Evolutionary conservation across 2,113 vertebrate genomes (phyloP).

Genomic region (Ptychochromis oligacanthus): DNA sequence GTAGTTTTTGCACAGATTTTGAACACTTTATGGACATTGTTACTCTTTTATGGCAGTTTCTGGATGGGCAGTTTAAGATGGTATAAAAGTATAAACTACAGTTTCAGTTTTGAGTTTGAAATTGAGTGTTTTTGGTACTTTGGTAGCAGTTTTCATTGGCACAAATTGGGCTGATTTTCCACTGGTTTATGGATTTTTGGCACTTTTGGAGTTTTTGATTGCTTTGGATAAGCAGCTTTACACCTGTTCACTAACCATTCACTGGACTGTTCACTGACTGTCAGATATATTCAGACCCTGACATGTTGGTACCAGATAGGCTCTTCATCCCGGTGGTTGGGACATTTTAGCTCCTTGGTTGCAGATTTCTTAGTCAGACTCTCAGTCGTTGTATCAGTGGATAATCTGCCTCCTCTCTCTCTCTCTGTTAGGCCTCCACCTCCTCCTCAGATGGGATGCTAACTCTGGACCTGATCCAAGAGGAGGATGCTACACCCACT

Average conservation of each 20-base stretch:
- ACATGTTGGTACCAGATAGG: background rate
- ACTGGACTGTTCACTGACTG: no score
- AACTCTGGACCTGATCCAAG: slow-evolving; percentile 95
- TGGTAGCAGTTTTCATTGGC: background rate
- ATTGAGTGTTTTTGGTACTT: fast-evolving
- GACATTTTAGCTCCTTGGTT: background rate
- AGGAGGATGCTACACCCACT: slow-evolving; percentile 81
- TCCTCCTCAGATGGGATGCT: slow-evolving; percentile 92
- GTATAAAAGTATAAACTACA: background rate
- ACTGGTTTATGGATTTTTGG: no score
- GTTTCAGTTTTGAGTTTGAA: background rate
- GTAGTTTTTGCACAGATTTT: background rate
- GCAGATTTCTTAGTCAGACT: background rate
- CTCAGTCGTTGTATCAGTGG: background rate
- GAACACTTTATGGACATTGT: background rate
- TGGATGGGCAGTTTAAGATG: background rate
- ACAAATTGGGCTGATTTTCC: background rate
- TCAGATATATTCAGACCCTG: background rate
- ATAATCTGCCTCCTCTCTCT: background rate
- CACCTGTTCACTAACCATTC: background rate
- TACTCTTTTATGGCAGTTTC: background rate
- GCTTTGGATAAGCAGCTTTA: background rate
- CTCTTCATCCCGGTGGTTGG: background rate
- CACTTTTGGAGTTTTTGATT: no score
- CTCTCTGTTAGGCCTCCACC: slow-evolving; percentile 85